These are phyloP conservation scores for Thamnophis sirtalis DNA, from an alignment of 2,113 vertebrate genomes.

Conservation along the genomic window DNA sequence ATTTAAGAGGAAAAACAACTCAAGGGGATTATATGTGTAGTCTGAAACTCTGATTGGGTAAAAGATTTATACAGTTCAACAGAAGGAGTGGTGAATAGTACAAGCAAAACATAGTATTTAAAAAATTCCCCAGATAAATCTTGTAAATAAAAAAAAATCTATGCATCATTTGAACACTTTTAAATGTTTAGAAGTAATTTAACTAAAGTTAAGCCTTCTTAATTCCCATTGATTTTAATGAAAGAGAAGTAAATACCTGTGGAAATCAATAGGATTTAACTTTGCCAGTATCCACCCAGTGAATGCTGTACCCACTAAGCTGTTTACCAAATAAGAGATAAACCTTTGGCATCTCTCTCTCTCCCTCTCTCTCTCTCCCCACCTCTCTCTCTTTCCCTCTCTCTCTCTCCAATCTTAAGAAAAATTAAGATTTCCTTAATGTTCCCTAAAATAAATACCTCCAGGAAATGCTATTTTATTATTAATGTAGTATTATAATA, in stretches of 20 bases:
- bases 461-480: slow-evolving; percentile 34
- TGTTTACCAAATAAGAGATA: background rate
- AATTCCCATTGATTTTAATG: background rate
- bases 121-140: background rate
- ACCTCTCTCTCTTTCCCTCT: too few relatives aligned
- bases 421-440: slow-evolving; percentile 49
- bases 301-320: background rate
- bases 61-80: background rate
- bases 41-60: background rate
- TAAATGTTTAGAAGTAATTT: background rate
- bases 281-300: background rate
- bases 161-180: background rate
- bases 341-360: background rate
- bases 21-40: background rate
- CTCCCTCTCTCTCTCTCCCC: too few relatives aligned
- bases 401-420: too few relatives aligned
- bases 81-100: background rate
- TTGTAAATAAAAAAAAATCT: background rate
- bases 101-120: background rate
- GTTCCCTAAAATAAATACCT: slow-evolving; percentile 59
- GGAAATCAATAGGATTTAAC: background rate
- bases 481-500: slow-evolving; percentile 50
- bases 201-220: background rate
- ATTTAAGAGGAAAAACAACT: background rate
- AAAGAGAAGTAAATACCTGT: background rate